phyloP scores from a whole-genome alignment of 2,113 vertebrate species.

The Myocastor coypus region DNA sequence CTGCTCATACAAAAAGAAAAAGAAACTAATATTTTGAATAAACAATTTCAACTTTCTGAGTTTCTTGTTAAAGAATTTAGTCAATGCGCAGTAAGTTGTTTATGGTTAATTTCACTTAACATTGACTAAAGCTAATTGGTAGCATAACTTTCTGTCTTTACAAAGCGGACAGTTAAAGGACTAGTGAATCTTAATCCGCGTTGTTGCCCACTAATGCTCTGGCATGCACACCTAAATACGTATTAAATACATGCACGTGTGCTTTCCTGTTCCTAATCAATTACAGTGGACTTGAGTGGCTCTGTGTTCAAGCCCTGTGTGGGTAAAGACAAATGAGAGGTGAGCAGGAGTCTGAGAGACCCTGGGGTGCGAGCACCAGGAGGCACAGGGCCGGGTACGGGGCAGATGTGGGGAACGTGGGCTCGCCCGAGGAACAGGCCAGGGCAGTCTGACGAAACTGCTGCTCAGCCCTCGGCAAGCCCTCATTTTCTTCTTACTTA shows the following conservation, averaged over 20 bases:
- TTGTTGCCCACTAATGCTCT: background rate
- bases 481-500: background rate
- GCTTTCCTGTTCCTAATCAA: background rate
- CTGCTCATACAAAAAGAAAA: too few relatives aligned
- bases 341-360: background rate
- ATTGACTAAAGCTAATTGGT: background rate
- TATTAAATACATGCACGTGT: background rate
- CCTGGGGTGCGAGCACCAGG: background rate
- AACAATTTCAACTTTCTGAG: slow-evolving; percentile 10
- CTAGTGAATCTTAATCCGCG: background rate
- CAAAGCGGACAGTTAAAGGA: background rate
- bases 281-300: background rate
- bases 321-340: background rate
- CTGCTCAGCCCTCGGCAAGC: background rate
- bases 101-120: background rate
- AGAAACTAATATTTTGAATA: background rate
- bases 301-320: background rate
- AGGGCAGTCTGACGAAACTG: background rate
- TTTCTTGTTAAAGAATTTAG: slow-evolving; percentile 6
- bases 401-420: background rate
- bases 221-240: background rate
- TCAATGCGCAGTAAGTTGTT: background rate
- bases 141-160: background rate
- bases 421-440: background rate
- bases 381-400: too few relatives aligned